A percentile compares a stretch with the other conserved stretches of the same genome.
These are phyloP conservation scores for Paratrypauchen microcephalus DNA, from an alignment of 2,797 vertebrate species.

Conservation along the genomic window DNA sequence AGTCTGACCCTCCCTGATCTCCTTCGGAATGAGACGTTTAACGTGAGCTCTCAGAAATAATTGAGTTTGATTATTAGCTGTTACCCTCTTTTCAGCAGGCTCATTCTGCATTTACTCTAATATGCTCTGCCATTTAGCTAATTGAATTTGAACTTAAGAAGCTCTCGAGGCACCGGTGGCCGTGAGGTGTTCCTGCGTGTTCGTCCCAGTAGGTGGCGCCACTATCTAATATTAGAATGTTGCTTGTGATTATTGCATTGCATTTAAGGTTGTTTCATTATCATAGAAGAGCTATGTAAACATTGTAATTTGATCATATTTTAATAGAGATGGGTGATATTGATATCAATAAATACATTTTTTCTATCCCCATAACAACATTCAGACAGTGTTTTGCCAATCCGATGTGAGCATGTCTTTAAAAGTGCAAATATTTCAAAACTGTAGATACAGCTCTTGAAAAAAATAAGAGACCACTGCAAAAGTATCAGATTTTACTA, in stretches of 20 bases:
- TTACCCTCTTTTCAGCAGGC: constrained; percentile 48
- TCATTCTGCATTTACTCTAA: constrained; percentile 55
- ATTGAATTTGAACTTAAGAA: constrained; percentile 48
- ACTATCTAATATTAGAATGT: neutral
- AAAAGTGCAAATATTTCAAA: too few species aligned
- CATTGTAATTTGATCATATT: neutral
- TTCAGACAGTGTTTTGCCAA: too few species aligned
- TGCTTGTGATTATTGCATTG: constrained; percentile 2
- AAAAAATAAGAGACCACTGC: too few species aligned
- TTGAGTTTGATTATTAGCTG: constrained; percentile 47
- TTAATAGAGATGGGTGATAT: neutral
- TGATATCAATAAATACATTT: too few species aligned
- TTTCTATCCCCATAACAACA: too few species aligned
- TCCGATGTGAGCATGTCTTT: too few species aligned
- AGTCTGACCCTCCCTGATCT: constrained; percentile 21
- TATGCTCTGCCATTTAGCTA: constrained; percentile 61
- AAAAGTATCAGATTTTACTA: too few species aligned
- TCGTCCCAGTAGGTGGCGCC: constrained; percentile 59
- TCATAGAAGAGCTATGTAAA: constrained; percentile 27
- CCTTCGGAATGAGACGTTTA: constrained; percentile 50
- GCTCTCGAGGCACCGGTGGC: constrained; percentile 24
- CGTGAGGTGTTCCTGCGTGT: neutral
- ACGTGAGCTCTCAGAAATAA: constrained; percentile 48
- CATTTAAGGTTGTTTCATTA: constrained; percentile 19
- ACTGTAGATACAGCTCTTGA: too few species aligned